Conservation (phyloP, 2,797 vertebrate species). For the Centroberyx gerrardi region DNA sequence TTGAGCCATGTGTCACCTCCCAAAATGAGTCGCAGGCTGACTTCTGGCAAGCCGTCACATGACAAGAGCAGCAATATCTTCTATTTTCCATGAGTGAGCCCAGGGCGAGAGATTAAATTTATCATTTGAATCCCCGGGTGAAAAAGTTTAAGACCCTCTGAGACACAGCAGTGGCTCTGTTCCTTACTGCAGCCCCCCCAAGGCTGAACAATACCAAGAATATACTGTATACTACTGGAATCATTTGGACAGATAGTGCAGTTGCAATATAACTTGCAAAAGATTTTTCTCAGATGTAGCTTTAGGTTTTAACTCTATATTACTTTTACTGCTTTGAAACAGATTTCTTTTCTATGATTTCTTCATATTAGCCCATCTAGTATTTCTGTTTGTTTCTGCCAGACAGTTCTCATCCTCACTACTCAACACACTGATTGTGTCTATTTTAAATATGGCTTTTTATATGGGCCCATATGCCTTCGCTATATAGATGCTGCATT, state of each 20-base stretch:
- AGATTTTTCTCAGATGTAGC: no score
- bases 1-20: slow-evolving; percentile 8
- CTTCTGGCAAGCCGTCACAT: slow-evolving; percentile 23
- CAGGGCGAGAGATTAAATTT: slow-evolving; percentile 17
- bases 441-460: not conserved
- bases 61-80: not conserved
- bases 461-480: no score
- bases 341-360: not conserved
- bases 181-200: not conserved
- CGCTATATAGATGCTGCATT: not conserved
- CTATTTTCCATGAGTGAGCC: slow-evolving; percentile 21
- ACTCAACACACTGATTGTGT: not conserved
- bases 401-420: not conserved
- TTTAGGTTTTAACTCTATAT: not conserved
- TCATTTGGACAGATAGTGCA: not conserved
- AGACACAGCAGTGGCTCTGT: slow-evolving; percentile 28
- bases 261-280: not conserved
- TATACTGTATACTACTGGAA: not conserved
- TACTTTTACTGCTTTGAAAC: no score
- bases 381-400: not conserved
- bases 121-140: slow-evolving; percentile 5
- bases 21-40: slow-evolving; percentile 21
- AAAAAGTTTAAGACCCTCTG: slow-evolving; percentile 23
- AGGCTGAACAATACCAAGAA: not conserved
- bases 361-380: not conserved